These are phyloP conservation scores for Zootoca vivipara DNA, from an alignment of 2,113 vertebrate genomes.

Conservation along the genomic window DNA sequence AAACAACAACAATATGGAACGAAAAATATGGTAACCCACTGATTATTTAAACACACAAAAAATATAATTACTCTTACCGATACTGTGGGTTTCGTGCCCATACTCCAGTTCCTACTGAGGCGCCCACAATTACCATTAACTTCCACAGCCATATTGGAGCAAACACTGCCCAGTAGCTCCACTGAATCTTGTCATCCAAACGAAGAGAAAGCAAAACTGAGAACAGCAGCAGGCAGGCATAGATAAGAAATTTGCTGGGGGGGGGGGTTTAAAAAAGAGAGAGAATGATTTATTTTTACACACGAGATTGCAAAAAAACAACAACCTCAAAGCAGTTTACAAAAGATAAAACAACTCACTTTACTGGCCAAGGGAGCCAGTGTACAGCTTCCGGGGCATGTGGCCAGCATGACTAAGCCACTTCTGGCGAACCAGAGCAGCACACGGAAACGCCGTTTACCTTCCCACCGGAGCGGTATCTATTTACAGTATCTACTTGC, in stretches of 20 bases:
- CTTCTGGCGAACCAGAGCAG: no score
- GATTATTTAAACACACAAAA: background rate
- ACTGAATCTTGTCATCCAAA: constrained; percentile 94
- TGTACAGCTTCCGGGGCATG: no score
- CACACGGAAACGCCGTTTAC: no score
- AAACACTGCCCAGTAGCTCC: constrained; percentile 99
- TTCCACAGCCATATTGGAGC: constrained; percentile 99
- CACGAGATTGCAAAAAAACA: no score
- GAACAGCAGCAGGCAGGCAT: constrained; percentile 95
- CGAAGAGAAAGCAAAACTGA: constrained; percentile 93
- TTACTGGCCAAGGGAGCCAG: no score
- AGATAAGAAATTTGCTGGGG: constrained; percentile 96
- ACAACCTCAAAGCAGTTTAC: no score
- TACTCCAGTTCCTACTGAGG: constrained; percentile 93
- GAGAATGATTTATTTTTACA: constrained; percentile 10
- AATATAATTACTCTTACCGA: constrained; percentile 77
- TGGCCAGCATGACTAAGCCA: no score
- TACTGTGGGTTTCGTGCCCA: constrained; percentile 98
- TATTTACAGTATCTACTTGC: no score
- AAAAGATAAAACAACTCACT: no score
- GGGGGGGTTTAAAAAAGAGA: background rate
- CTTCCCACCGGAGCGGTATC: no score
- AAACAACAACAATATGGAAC: no score
- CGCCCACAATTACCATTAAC: constrained; percentile 94
- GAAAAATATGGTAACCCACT: no score